phyloP scores from a whole-genome alignment of 2,888 invertebrate genomes.

The Latheticus oryzae region DNA sequence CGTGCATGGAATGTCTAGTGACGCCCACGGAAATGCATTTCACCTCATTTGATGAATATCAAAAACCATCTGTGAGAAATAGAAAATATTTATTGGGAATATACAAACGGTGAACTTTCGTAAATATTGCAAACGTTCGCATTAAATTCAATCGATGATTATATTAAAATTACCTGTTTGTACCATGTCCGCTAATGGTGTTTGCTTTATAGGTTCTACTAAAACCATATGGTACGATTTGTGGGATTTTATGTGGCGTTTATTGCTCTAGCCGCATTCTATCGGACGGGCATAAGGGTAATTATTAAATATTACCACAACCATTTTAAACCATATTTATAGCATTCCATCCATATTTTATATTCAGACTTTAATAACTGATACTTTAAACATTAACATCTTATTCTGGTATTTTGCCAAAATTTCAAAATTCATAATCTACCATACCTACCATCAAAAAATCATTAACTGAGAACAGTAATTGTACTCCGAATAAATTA shows the following conservation, averaged over 20 bases:
- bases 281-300: conserved; percentile 43
- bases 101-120: conserved; percentile 24
- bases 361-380: conserved; percentile 20
- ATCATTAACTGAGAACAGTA: conserved; percentile 26
- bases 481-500: conserved; percentile 38
- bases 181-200: conserved; percentile 37
- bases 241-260: conserved; percentile 48
- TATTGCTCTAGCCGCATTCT: conserved; percentile 45
- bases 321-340: conserved; percentile 25
- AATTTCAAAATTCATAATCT: conserved; percentile 13
- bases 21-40: conserved; percentile 54
- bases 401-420: conserved; percentile 12
- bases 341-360: too few species aligned
- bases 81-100: conserved; percentile 49
- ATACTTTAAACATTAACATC: conserved; percentile 6
- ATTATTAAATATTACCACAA: conserved; percentile 44
- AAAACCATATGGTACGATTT: conserved; percentile 50
- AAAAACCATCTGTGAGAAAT: conserved; percentile 53
- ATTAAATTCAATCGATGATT: conserved; percentile 43
- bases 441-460: conserved; percentile 8
- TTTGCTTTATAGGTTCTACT: conserved; percentile 41
- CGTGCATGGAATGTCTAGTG: conserved; percentile 50
- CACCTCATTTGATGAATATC: conserved; percentile 54
- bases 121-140: conserved; percentile 38
- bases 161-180: conserved; percentile 39